A percentile compares a stretch with the other conserved stretches of the same genome.
Conservation (phyloP, 92 coral and sea anemone genomes). For the Epizoanthus ramosus region DNA sequence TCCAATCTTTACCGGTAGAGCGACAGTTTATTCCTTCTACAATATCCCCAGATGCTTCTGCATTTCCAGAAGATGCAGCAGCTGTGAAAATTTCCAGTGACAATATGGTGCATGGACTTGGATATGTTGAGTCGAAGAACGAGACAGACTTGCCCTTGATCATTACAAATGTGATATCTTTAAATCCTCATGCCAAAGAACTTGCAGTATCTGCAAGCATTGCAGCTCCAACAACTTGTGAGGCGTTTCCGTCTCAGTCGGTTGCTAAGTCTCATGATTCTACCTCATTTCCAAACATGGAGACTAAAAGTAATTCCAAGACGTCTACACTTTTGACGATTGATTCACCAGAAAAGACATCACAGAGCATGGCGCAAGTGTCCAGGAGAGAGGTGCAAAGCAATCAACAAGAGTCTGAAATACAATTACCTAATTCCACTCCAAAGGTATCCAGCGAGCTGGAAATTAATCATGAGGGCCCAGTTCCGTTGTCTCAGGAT, state of each 20-base stretch:
- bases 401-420: neutral
- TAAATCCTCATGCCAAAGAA: slow-evolving; percentile 10
- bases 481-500: neutral
- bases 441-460: neutral
- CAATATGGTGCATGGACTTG: neutral
- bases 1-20: neutral
- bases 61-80: neutral
- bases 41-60: neutral
- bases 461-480: neutral
- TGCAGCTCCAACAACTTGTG: neutral
- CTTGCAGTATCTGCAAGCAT: neutral
- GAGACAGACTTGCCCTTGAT: slow-evolving; percentile 15
- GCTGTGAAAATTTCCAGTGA: neutral
- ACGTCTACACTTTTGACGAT: neutral
- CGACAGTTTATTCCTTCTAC: neutral
- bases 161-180: slow-evolving; percentile 31
- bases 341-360: neutral
- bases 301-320: too few species aligned
- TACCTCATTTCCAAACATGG: too few species aligned
- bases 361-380: neutral
- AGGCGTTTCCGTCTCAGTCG: neutral
- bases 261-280: neutral
- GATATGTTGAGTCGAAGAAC: slow-evolving; percentile 6
- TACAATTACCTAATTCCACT: neutral
- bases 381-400: neutral